Evolutionary conservation across 2,113 vertebrate species (phyloP), one percentile per base, ranked within the genome.

Genomic region (Xerus inauris): DNA sequence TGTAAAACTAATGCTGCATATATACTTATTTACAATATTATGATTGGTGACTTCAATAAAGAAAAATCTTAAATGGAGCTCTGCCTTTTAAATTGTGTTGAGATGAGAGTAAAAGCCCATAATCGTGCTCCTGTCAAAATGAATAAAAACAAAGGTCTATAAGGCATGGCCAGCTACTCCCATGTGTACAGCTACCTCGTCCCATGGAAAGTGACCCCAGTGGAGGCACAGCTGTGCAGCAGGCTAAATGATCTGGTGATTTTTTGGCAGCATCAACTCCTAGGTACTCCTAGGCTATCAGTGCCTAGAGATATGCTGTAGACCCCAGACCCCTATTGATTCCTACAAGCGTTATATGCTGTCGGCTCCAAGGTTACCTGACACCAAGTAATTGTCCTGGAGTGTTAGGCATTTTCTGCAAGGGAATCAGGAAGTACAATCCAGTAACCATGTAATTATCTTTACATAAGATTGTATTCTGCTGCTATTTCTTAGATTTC

Each of bases 1-100:
- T 73, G 40, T 71, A 71, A 79, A 97, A 96, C 91, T 62, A 93
- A 75, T 85, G 82, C 57, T 51, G 14, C 45, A 45, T 93, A 8
- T 85, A 19, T 91, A 47, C 86, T 82, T 92, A 45, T n/a, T 51
- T 97, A 64, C 22, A 30, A 19, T 93, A 86, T 72, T 88, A 86
- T 96, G 96, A 98, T 95, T 82, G 76, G 62, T 96, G 51, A 71
- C 82, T 96, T 95, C 96, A 97, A 89, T 97, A 95, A 94, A 88
- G 67, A 93, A n/a, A 57, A 69, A 77, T 79, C 92, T 88, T 45
- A 80, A 93, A 17, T 94, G 87, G 90, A 87, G 32, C 65, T 9
- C 3, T 47, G 67, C 65, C 82, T 91, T 90, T 83, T 93, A 95
- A 95, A 96, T 96, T 92, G 93, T 67, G 76, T 96, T 92, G 95